Percentiles rank a stretch among this genome's conserved stretches.
Evolutionary conservation across 2,113 vertebrate genomes (phyloP).

Genomic region (Eublepharis macularius): DNA sequence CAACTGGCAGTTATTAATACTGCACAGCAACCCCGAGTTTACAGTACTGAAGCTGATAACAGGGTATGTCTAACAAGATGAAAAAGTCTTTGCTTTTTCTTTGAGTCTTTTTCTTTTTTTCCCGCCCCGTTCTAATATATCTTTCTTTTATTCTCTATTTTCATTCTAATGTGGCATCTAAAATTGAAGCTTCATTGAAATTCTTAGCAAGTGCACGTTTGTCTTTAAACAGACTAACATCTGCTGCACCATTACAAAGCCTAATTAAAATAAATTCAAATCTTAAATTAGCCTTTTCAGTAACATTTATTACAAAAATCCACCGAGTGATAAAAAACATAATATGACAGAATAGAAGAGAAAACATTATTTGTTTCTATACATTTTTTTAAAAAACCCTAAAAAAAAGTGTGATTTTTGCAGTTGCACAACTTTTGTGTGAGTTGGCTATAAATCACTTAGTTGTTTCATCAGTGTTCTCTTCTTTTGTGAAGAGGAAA

Average conservation of each 20-base stretch:
- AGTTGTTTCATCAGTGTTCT: slow-evolving; percentile 10
- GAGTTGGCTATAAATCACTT: slow-evolving; percentile 19
- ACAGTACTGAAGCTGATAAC: slow-evolving; percentile 22
- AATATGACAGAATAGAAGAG: slow-evolving; percentile 60
- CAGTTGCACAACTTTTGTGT: slow-evolving; percentile 16
- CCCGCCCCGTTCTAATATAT: neutral
- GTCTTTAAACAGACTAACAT: slow-evolving; percentile 69
- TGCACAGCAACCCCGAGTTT: slow-evolving; percentile 46
- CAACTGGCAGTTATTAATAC: slow-evolving; percentile 75
- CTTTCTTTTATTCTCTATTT: slow-evolving; percentile 24
- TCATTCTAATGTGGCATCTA: slow-evolving; percentile 36
- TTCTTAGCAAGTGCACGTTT: slow-evolving; percentile 67
- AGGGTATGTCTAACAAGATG: slow-evolving; percentile 40
- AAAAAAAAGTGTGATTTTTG: slow-evolving; percentile 24
- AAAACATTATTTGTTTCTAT: slow-evolving; percentile 63
- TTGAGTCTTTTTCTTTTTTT: accelerated
- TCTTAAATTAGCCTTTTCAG: slow-evolving; percentile 76
- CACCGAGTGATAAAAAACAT: slow-evolving; percentile 64
- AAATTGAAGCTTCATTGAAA: slow-evolving; percentile 67
- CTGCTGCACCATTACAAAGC: slow-evolving; percentile 72
- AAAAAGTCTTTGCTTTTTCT: slow-evolving; percentile 19
- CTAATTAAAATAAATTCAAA: slow-evolving; percentile 80
- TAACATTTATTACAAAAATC: slow-evolving; percentile 69
- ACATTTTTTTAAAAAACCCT: slow-evolving; percentile 31
- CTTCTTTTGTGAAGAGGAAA: neutral